Evolutionary conservation across 2,797 vertebrate genomes (phyloP), one percentile per base, ranked within the genome.

Genomic region (Cottoperca gobio): DNA sequence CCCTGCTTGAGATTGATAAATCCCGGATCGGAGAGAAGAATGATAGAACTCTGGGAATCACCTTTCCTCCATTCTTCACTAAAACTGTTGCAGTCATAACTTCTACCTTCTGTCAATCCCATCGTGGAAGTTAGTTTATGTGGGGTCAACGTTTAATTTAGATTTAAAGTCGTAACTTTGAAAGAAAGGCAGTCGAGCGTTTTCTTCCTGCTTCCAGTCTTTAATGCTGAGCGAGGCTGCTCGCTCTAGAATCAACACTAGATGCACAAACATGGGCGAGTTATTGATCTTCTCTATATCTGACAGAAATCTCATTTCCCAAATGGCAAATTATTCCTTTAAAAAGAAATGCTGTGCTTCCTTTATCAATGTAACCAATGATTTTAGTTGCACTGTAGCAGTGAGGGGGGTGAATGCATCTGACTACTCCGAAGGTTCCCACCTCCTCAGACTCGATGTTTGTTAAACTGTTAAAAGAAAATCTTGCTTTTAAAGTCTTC

Each of bases 321-420:
- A 0, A 67, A 46, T 26, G 24, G 10, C 52, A 12, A 72, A 31
- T 26, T 0, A 8, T 60, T 82, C 59, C 69, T 71, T 73, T 48
- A 42, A 62, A 53, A 9, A 8, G 2, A 28, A 13, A 77, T 33
- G 13, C 42, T 24, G 24, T 66, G 61, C 70, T 73, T 73, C 66
- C 42, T 67, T 64, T 53, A 45, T 64, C 13, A 12, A 61, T 48
- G 77, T 24, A 84, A 78, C 68, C 66, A 67, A 84, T 83, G 52
- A 78, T 69, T 87, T 88, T 76, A 87, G 89, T 84, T 91, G 92
- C 85, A 89, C 91, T 89, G 87, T 76, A 79, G 73, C 53, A 1
- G 13, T 31, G 31, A 24, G 8, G 3, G 4, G 17, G 3, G 6
- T 19, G 19, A 53, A 33, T n/a, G 37, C 43, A 28, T 39, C 40